Conservation (phyloP, 1,140 invertebrate species). For the Leptinotarsa lineolata region DNA sequence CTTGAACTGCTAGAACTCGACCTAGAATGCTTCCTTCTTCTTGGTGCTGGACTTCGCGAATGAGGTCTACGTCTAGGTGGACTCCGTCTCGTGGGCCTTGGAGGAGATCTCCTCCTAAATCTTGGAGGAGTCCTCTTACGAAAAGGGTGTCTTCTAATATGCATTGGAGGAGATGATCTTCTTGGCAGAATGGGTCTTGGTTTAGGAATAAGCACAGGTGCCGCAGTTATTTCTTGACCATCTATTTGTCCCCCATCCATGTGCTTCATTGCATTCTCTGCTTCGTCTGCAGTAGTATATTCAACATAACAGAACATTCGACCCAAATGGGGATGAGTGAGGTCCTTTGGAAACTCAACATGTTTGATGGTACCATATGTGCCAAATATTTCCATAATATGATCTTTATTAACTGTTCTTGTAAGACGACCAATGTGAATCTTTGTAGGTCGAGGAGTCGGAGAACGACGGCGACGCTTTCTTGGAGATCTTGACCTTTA, state of each 20-base stretch:
- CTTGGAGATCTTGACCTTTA: slow-evolving; percentile 59
- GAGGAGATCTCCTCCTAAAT: slow-evolving; percentile 68
- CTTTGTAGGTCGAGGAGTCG: slow-evolving; percentile 83
- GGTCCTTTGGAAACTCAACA: slow-evolving; percentile 87
- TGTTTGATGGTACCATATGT: slow-evolving; percentile 88
- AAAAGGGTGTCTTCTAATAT: slow-evolving; percentile 54
- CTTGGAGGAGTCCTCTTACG: slow-evolving; percentile 54
- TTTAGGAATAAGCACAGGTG: slow-evolving; percentile 83
- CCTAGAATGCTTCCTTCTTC: slow-evolving; percentile 76
- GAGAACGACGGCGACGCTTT: slow-evolving; percentile 76
- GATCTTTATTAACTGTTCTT: slow-evolving; percentile 90
- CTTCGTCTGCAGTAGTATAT: slow-evolving; percentile 90
- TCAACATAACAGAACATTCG: slow-evolving; percentile 95
- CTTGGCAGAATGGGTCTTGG: slow-evolving; percentile 67
- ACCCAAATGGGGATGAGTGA: slow-evolving; percentile 82
- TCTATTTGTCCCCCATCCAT: slow-evolving; percentile 96
- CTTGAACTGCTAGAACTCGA: slow-evolving; percentile 80
- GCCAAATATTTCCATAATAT: slow-evolving; percentile 93
- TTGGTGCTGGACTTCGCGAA: slow-evolving; percentile 64
- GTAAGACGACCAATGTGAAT: slow-evolving; percentile 93
- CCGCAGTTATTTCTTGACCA: slow-evolving; percentile 93
- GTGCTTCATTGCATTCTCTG: slow-evolving; percentile 97
- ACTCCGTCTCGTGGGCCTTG: slow-evolving; percentile 58
- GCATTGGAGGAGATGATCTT: slow-evolving; percentile 65
- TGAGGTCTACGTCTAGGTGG: slow-evolving; percentile 65